Evolutionary conservation across 2,888 invertebrate species (phyloP), one percentile per base, ranked within the genome.

Genomic region (Acanthosepion lycidas): DNA sequence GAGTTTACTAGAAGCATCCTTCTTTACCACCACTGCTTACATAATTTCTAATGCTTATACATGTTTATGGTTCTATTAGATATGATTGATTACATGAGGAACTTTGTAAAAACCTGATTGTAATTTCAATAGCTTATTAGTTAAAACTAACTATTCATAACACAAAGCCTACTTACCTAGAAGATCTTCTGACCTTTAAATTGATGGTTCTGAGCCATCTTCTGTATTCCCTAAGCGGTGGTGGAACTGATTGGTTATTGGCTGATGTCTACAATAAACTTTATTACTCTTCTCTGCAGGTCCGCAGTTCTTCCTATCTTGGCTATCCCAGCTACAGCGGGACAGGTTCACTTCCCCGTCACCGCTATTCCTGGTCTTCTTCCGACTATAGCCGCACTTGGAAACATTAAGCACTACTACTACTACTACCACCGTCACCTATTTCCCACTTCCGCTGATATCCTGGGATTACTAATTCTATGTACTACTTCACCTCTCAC

Each of bases 261-360:
- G 53, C 53, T 51, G n/a, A 93, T 93, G 53, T 93, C n/a, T 53
- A 93, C 53, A 93, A 93, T 93, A 93, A 93, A 93, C 49, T 93
- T 93, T 93, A 93, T 93, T 93, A 53, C 93, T 93, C 93, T 93
- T 93, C 93, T 93, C 93, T 93, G 93, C 93, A 93, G 93, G 93
- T 93, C 53, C 93, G 93, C n/a, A 93, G 93, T 53, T 93, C 93
- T 49, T 93, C 93, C 53, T 93, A 93, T 93, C 93, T 93, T 49
- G 93, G 93, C 53, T 93, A 93, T 53, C 93, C 93, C 53, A 53
- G 93, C 93, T 93, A 93, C 93, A 93, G 93, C 48, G 93, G 93
- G 93, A 94, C 94, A 94, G 64, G 94, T 64, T 64, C 94, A 53
- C 94, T 94, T n/a, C 94, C 94, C 48, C 94, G 94, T 33, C 94